Percentiles rank a stretch among this genome's conserved stretches.
Conservation (phyloP, 2,888 invertebrate species). For the Drosophila merina region DNA sequence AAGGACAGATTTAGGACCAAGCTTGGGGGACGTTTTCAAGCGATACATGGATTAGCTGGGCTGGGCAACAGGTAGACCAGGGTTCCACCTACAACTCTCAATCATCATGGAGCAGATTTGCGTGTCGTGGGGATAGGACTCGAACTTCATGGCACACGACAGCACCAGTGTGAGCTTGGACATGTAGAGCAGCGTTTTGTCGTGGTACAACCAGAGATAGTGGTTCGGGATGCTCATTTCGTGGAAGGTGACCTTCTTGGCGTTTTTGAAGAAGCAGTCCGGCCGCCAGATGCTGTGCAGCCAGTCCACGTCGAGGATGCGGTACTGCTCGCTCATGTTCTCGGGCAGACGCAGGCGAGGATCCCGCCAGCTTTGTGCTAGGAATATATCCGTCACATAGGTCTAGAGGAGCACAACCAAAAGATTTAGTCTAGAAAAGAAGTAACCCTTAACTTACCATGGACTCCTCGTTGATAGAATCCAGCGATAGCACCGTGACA, state of each 20-base stretch:
- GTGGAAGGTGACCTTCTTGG: conserved; percentile 96
- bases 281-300: conserved; percentile 95
- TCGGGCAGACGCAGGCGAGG: conserved; percentile 94
- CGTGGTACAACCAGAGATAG: conserved; percentile 95
- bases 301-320: conserved; percentile 95
- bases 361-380: conserved; percentile 96
- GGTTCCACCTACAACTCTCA: conserved; percentile 91
- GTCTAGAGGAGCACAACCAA: conserved; percentile 74
- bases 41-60: neutral
- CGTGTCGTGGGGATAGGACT: conserved; percentile 96
- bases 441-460: conserved; percentile 85
- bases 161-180: conserved; percentile 95
- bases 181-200: conserved; percentile 96
- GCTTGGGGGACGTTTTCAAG: conserved; percentile 1
- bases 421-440: too few species aligned
- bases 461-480: conserved; percentile 97
- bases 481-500: conserved; percentile 94
- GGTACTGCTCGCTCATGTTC: conserved; percentile 96
- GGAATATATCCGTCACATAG: conserved; percentile 95
- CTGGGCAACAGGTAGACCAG: neutral
- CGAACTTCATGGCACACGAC: conserved; percentile 97
- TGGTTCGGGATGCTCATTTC: conserved; percentile 98
- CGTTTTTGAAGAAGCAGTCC: conserved; percentile 97
- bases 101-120: conserved; percentile 97
- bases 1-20: neutral